Base-by-base conservation (phyloP, 1,140 invertebrate genomes). In the Phenacoccus solenopsis region DNA sequence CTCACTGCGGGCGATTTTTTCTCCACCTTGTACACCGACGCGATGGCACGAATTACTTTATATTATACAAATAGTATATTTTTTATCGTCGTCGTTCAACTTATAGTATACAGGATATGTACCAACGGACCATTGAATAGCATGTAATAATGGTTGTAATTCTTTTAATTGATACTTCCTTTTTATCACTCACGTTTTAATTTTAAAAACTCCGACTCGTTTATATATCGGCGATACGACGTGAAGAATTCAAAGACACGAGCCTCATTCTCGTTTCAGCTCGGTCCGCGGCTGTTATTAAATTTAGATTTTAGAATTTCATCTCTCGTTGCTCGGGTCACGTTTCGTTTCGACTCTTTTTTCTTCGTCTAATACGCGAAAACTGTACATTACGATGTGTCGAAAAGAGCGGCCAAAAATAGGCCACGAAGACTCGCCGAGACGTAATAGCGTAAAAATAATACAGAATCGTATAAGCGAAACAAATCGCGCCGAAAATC, bases 91-190 rank as follows among this genome's bases (percentile, higher is more conserved):
- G n/a, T n/a, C n/a, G n/a, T n/a, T n/a, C n/a, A n/a, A n/a, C n/a
- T n/a, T n/a, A n/a, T n/a, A n/a, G n/a, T n/a, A n/a, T n/a, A n/a
- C n/a, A n/a, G n/a, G n/a, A n/a, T n/a, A n/a, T n/a, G n/a, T n/a
- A n/a, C n/a, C n/a, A n/a, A n/a, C n/a, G n/a, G n/a, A n/a, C n/a
- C 38, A n/a, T 49, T 16, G 38, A 49, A 32, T 32, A 32, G 30
- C 16, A 2, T 49, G 16, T 49, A 49, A 49, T 49, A 49, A 49
- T 49, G 20, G 5, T 49, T 49, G 38, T 49, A 64, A 64, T 64
- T 64, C 59, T 64, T 64, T 64, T 64, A 64, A 64, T 64, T 64
- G 59, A 64, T 64, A 24, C 59, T 24, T 64, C 59, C 59, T 64
- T 27, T 64, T 64, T 64, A 64, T 64, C 59, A 25, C 25, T 64